phyloP scores from a whole-genome alignment of 2,113 vertebrate genomes.

The Eleginops maclovinus region DNA sequence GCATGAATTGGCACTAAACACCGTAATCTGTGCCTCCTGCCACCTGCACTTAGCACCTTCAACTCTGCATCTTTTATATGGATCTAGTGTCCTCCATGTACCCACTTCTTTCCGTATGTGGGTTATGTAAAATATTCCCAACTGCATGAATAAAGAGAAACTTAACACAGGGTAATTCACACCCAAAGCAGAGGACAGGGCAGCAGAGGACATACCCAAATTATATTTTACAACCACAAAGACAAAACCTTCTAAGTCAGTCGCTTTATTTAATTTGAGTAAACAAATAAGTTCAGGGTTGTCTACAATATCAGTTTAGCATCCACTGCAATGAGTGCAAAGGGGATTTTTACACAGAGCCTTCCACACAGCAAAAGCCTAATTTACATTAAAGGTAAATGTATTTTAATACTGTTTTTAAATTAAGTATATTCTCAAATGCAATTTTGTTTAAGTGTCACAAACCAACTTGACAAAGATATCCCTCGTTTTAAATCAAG shows the following conservation, averaged over 20 bases:
- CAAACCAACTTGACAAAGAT: neutral
- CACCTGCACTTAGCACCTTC: neutral
- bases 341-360: neutral
- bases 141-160: neutral
- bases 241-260: neutral
- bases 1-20: neutral
- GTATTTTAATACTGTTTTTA: neutral
- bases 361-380: neutral
- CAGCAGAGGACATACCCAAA: neutral
- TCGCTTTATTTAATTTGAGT: slow-evolving; percentile 1
- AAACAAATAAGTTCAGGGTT: slow-evolving; percentile 5
- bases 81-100: neutral
- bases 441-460: neutral
- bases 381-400: neutral
- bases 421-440: neutral
- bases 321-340: neutral
- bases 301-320: neutral
- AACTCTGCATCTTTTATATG: neutral
- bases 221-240: neutral
- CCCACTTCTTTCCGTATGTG: neutral
- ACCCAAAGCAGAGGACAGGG: neutral
- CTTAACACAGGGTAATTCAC: neutral
- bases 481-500: neutral
- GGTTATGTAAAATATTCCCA: neutral
- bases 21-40: neutral